Base-by-base conservation (phyloP, 2,888 invertebrate genomes). In the Rhamnusium bicolor region DNA sequence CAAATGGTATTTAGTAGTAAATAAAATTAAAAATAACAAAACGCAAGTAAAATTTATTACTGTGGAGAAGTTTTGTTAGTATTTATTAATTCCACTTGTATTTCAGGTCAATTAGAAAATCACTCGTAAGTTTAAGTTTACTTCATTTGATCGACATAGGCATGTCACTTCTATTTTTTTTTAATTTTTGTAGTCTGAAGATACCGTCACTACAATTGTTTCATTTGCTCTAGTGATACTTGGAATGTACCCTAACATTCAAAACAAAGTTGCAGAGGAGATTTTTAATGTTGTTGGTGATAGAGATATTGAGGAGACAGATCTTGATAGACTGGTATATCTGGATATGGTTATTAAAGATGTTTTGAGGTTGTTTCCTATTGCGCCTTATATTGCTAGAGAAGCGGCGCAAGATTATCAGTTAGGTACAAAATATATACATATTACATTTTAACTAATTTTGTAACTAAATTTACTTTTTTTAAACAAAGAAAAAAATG, bases 311-410 rank as follows among this genome's bases (percentile, higher is more conserved):
- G 69, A 72, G 46, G 74, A 72, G 60, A 74, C 74, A 5, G 80
- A 84, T 75, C 32, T 85, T 18, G 16, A 69, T 4, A 80, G 81
- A 72, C 63, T 85, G 27, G 63, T 72, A 18, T 84, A 83, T 66
- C 67, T 84, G 54, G 83, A 83, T 40, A 84, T 84, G 85, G 82
- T 83, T 16, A 71, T 86, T 12, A 86, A 84, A 72, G 86, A 86
- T 47, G 76, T 77, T 1, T 29, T 85, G 40, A 72, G 86, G 51
- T 69, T 86, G 14, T 84, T 85, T 76, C 83, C 86, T 0, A 81
- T 85, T 27, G 85, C 80, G 0, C 85, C 85, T 16, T 82, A 82
- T 66, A 79, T 85, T 32, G 63, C 83, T 6, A 77, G 86, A 60
- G 77, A 81, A 72, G 65, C 80, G 3, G 76, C 62, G 8, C 79